Conservation (phyloP, 2,888 invertebrate genomes). For the Morpho deidamia region DNA sequence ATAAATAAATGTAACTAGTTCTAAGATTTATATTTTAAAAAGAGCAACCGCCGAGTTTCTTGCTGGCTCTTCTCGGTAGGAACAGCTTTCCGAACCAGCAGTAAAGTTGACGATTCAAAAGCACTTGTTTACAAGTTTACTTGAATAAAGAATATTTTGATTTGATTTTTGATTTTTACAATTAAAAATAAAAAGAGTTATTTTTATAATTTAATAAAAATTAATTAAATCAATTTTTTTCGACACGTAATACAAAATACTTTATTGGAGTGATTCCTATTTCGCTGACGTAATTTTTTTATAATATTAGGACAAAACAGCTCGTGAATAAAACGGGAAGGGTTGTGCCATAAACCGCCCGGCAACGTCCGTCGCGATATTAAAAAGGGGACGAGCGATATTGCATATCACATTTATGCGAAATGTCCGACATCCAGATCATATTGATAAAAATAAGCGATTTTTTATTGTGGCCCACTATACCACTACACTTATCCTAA, state of each 20-base stretch:
- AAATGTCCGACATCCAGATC: constrained; percentile 77
- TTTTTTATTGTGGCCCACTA: constrained; percentile 71
- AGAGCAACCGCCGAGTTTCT: no score
- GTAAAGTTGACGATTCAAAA: no score
- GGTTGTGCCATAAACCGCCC: constrained; percentile 76
- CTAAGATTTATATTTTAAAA: no score
- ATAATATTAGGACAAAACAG: constrained; percentile 77
- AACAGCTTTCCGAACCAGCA: no score
- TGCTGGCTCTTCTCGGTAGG: no score
- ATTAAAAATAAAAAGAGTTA: no score
- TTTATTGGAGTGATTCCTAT: constrained; percentile 25
- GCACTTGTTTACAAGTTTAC: no score
- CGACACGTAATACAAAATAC: constrained; percentile 5
- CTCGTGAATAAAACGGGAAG: constrained; percentile 77
- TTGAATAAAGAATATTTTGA: no score
- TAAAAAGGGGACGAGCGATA: constrained; percentile 78
- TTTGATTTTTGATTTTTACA: no score
- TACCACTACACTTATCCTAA: constrained; percentile 30
- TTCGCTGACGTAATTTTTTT: constrained; percentile 74
- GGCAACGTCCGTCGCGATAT: constrained; percentile 74
- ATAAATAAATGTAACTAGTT: no score
- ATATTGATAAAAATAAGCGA: constrained; percentile 78
- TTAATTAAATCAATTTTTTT: no score
- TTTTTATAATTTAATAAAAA: no score
- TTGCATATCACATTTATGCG: constrained; percentile 79